Base-by-base conservation (phyloP, 2,113 vertebrate genomes). In the Manacus vitellinus region DNA sequence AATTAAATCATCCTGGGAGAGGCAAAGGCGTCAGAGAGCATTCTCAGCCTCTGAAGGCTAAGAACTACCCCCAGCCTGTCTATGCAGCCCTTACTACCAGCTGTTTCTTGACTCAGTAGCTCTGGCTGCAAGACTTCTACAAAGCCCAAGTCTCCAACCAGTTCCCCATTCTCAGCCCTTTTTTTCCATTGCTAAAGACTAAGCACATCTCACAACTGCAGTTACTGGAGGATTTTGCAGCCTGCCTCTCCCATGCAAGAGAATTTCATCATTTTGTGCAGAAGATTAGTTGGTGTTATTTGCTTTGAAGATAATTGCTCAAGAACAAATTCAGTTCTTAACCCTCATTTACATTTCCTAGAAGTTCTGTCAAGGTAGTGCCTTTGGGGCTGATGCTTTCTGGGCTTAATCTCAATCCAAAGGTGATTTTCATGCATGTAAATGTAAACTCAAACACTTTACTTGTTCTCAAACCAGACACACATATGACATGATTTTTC, bases 291-390 rank as follows among this genome's bases (percentile, higher is more conserved):
- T 82, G 85, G 73, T 58, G 49, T 88, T 92, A 90, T 63, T 30
- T 92, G 61, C 93, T 97, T 93, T 97, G 93, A 96, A 90, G 92
- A 94, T 93, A 93, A 89, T 66, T 95, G 67, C 85, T 92, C 46
- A 94, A 94, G 67, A 96, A 89, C 43, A 79, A 91, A 89, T 83
- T 83, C 85, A 90, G 43, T 90, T 94, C 93, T 94, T 90, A 90
- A 83, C 55, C 24, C 22, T 90, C 63, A 90, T 96, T 93, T 93
- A 85, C 85, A 92, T 92, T 96, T 97, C 93, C 95, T 95, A 90
- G 94, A 97, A 96, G 90, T 91, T 85, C 59, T 83, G 81, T 94
- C 74, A 92, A 94, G 88, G 63, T 84, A 78, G 17, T 74, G 85
- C 72, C 82, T 96, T 84, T 93, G 71, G 65, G 63, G 82, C 19